Base-by-base conservation (phyloP, 64 coral and sea anemone genomes). In the Porites lutea region DNA sequence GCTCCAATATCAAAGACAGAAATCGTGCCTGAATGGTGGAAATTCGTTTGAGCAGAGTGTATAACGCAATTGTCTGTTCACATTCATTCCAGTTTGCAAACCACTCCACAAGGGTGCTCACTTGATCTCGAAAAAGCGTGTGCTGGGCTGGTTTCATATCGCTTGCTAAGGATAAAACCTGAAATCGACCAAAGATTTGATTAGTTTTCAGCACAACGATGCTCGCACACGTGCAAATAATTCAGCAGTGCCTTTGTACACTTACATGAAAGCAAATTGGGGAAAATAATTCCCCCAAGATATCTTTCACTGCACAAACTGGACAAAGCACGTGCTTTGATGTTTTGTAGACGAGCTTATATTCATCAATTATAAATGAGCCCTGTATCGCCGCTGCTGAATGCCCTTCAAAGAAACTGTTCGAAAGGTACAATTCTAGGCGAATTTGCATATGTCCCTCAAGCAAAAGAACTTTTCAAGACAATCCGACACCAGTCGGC, bases 61-160 rank as follows among this genome's bases (percentile, higher is more conserved):
- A 99, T 45, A 99, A 89, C 8, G 97, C 97, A 15, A 99, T 99
- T 2, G 97, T 99, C 59, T 93, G 91, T 87, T 99, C 97, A 66
- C 97, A 99, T 9, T 99, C 97, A 73, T 99, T 99, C 97, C 97
- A 99, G 61, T 92, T 83, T 12, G 82, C 90, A 79, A 99, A 99
- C 97, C 97, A 99, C 52, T 87, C 85, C 46, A 96, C 94, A 45
- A 99, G 66, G 43, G 97, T 75, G 46, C 90, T 88, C 0, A 99
- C 94, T 96, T 99, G 97, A 83, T 93, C 94, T 18, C 97, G 92
- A 71, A 99, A 99, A 37, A 93, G 86, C 27, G 94, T 99, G 47
- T 93, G 91, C 61, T 80, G 81, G 57, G 94, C 94, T 9, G 97
- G 94, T 83, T 91, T 96, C 94, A 96, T 99, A 47, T 87, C 92